These are phyloP conservation scores for Eremophila alpestris DNA, from an alignment of 2,797 vertebrate genomes.

Conservation along the genomic window DNA sequence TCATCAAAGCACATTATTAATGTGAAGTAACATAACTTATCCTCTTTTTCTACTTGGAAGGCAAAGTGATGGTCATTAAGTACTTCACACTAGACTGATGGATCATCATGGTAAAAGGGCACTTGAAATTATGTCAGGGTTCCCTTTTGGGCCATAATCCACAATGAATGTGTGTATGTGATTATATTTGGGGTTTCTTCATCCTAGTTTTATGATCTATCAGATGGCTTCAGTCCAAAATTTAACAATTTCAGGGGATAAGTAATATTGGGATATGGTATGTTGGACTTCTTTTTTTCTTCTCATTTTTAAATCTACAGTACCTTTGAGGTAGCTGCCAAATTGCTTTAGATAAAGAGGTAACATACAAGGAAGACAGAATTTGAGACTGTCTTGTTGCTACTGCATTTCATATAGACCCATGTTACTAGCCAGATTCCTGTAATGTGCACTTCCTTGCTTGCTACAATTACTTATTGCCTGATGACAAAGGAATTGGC, in stretches of 20 bases:
- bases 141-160: constrained; percentile 8
- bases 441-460: neutral
- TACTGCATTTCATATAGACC: neutral
- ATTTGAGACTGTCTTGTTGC: neutral
- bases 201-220: neutral
- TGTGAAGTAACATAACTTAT: neutral
- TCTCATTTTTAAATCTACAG: neutral
- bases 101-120: neutral
- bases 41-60: neutral
- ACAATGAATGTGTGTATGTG: neutral
- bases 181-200: constrained; percentile 9
- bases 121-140: neutral
- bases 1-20: neutral
- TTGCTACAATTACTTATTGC: neutral
- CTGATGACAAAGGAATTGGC: neutral
- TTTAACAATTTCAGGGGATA: neutral
- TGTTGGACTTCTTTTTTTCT: neutral
- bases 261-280: neutral
- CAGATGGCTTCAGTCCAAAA: neutral
- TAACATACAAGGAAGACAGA: neutral
- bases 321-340: neutral
- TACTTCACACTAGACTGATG: neutral
- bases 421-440: neutral
- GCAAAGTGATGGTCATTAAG: neutral
- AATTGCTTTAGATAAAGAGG: neutral